These are phyloP conservation scores for Pomacea maculata DNA, from an alignment of 1,140 invertebrate genomes.

Conservation along the genomic window DNA sequence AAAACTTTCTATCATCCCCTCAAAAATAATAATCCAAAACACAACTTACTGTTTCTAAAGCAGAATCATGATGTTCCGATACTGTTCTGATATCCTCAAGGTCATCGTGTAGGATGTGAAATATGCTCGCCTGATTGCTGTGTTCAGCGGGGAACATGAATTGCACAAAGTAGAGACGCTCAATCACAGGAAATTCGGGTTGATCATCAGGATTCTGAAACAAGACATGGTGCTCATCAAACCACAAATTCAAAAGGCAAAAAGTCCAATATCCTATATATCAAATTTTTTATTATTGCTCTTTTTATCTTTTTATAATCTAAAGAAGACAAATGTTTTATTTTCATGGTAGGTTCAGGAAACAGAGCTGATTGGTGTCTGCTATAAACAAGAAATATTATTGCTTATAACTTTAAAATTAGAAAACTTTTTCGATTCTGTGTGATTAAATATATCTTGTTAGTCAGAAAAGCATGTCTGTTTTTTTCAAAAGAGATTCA, in stretches of 20 bases:
- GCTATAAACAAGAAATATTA: too few species aligned
- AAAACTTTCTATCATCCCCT: too few species aligned
- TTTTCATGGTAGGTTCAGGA: too few species aligned
- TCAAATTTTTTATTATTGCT: too few species aligned
- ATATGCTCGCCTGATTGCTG: neutral
- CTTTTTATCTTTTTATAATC: too few species aligned
- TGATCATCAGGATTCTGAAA: constrained; percentile 58
- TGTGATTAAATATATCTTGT: too few species aligned
- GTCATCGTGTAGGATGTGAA: neutral
- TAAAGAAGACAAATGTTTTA: too few species aligned
- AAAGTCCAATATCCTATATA: neutral
- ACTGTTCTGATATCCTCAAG: constrained; percentile 3
- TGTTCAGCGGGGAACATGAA: constrained; percentile 58
- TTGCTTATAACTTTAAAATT: too few species aligned
- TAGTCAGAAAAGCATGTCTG: too few species aligned
- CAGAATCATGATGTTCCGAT: neutral
- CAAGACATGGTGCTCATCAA: neutral
- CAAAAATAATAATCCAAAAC: neutral
- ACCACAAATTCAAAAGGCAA: neutral
- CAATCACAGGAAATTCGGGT: constrained; percentile 59
- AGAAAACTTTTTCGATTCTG: too few species aligned
- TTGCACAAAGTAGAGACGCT: constrained; percentile 59
- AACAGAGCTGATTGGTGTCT: too few species aligned
- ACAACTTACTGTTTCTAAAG: neutral
- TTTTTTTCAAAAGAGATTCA: too few species aligned